These are phyloP conservation scores for Delichon dasypus DNA, from an alignment of 2,797 vertebrate genomes.

Conservation along the genomic window DNA sequence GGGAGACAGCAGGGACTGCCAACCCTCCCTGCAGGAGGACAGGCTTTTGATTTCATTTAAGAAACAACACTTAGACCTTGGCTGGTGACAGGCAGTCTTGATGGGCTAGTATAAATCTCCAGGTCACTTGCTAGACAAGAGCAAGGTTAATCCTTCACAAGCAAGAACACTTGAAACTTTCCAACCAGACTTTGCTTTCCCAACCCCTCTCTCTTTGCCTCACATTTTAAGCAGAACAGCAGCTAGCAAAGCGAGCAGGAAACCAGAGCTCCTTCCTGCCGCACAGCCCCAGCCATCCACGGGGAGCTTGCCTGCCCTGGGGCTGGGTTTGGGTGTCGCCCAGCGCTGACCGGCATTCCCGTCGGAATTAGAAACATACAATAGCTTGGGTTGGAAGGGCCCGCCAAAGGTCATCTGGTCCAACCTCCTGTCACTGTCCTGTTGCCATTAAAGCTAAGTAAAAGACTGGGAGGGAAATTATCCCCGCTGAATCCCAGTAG, in stretches of 20 bases:
- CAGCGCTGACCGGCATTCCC: background rate
- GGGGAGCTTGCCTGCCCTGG: background rate
- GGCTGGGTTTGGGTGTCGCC: background rate
- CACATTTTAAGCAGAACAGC: background rate
- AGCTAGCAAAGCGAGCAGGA: background rate
- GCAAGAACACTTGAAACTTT: background rate
- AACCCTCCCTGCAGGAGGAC: background rate
- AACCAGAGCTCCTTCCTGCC: constrained; percentile 29
- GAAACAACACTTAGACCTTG: background rate
- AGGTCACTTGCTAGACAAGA: background rate
- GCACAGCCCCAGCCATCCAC: background rate
- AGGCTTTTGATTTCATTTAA: background rate
- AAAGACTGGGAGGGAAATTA: background rate
- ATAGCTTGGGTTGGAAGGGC: background rate
- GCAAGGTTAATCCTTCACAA: background rate
- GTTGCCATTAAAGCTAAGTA: background rate
- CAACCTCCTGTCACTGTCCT: background rate
- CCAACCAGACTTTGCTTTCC: background rate
- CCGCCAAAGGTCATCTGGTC: background rate
- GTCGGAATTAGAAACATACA: background rate
- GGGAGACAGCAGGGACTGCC: background rate
- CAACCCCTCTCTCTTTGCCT: background rate
- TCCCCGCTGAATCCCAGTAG: background rate
- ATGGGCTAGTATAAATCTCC: background rate
- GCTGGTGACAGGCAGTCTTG: background rate